Evolutionary conservation across 2,113 vertebrate species (phyloP).

Genomic region (Ptychochromis oligacanthus): DNA sequence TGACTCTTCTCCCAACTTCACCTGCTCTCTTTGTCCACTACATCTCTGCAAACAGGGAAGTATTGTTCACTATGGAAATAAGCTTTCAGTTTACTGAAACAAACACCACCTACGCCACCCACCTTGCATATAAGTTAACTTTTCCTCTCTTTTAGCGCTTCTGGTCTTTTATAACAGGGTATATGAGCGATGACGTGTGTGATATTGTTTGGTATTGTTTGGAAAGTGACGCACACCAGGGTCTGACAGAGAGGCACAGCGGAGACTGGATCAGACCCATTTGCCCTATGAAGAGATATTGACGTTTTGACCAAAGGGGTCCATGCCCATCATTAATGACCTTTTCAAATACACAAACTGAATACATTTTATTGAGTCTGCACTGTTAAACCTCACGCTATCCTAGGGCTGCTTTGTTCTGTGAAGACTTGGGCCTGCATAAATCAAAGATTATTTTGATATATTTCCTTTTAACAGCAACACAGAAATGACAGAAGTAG

Average conservation of each 20-base stretch:
- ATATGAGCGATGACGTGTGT: conserved; percentile 34
- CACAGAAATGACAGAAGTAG: conserved; percentile 13
- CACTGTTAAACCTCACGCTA: conserved; percentile 60
- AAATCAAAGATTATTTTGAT: conserved; percentile 69
- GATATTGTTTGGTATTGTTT: conserved; percentile 61
- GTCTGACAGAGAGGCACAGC: conserved; percentile 64
- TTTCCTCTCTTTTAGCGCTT: conserved; percentile 27
- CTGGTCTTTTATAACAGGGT: conserved; percentile 28
- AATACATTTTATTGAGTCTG: conserved; percentile 66
- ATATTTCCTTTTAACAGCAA: conserved; percentile 44
- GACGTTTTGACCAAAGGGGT: conserved; percentile 72
- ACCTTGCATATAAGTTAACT: conserved; percentile 46
- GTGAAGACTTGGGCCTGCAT: conserved; percentile 45
- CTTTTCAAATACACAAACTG: conserved; percentile 76
- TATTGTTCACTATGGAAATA: conserved; percentile 12
- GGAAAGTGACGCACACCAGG: conserved; percentile 40
- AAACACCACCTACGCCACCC: conserved; percentile 1
- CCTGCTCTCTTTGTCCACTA: neutral
- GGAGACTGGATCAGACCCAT: conserved; percentile 51
- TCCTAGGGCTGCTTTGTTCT: conserved; percentile 61
- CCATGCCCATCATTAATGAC: conserved; percentile 76
- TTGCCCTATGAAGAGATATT: conserved; percentile 69
- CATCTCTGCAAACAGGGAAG: neutral
- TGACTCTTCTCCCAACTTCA: conserved; percentile 1
- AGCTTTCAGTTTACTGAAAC: conserved; percentile 6